These are phyloP conservation scores for Brachionus koreanus DNA, from an alignment of 1,140 invertebrate species.

Conservation along the genomic window DNA sequence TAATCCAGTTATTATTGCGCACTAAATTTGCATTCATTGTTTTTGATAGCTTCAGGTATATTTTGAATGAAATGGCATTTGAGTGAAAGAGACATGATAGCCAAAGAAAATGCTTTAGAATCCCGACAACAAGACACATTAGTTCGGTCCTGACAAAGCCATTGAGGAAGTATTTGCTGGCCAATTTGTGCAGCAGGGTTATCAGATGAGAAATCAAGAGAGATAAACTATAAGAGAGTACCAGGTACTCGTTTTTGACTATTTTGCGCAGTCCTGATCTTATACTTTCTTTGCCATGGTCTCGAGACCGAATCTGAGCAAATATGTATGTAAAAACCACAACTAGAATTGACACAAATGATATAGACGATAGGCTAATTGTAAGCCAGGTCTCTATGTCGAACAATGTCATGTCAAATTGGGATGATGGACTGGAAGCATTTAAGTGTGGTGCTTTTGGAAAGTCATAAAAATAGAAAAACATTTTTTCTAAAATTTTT, in stretches of 20 bases:
- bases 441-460: neutral
- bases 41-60: conserved; percentile 24
- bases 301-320: neutral
- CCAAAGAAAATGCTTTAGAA: conserved; percentile 18
- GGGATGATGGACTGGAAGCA: neutral
- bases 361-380: neutral
- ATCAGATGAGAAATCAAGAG: conserved; percentile 6
- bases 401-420: neutral
- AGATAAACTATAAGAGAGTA: neutral
- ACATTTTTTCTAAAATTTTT: neutral
- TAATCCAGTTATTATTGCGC: neutral
- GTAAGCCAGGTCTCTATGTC: conserved; percentile 13
- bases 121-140: neutral
- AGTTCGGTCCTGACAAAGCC: neutral
- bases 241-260: conserved; percentile 31
- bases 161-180: neutral
- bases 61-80: conserved; percentile 35
- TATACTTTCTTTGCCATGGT: neutral
- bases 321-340: neutral
- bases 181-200: neutral
- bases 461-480: neutral
- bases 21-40: neutral
- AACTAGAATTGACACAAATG: neutral
- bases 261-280: neutral
- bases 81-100: conserved; percentile 21